Evolutionary conservation across 2,113 vertebrate genomes (phyloP).

Genomic region (Oreochromis niloticus): DNA sequence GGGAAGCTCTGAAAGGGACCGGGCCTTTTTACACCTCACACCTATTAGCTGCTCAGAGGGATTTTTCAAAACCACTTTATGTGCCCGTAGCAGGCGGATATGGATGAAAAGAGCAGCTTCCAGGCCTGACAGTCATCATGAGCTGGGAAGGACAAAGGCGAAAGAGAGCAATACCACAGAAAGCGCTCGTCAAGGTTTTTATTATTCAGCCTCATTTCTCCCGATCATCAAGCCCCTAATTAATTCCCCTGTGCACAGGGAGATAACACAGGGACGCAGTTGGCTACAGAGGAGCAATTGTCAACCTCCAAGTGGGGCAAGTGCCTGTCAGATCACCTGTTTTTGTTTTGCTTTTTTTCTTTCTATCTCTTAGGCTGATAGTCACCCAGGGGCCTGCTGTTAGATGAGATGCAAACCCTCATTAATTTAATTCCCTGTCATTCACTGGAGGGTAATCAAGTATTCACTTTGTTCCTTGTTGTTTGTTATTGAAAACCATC

Average conservation of each 20-base stretch:
- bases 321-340: constrained; percentile 13
- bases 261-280: constrained; percentile 3
- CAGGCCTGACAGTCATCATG: not conserved
- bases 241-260: constrained; percentile 10
- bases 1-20: not conserved
- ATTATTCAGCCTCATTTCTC: constrained; percentile 30
- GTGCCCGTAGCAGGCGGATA: not conserved
- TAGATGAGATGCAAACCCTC: not conserved
- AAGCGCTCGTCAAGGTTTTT: not conserved
- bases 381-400: not conserved
- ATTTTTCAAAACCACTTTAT: constrained; percentile 19
- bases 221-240: constrained; percentile 17
- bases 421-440: not conserved
- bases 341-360: not conserved
- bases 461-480: constrained; percentile 21
- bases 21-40: not conserved
- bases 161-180: not conserved
- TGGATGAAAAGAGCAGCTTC: not conserved
- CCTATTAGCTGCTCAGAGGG: constrained; percentile 33
- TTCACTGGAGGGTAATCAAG: not conserved
- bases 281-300: constrained; percentile 1
- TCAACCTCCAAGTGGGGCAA: constrained; percentile 9
- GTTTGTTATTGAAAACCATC: not conserved
- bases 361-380: not conserved
- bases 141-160: not conserved